Evolutionary conservation across 2,113 vertebrate species (phyloP), one percentile per base, ranked within the genome.

Genomic region (Dipodomys stephensi): DNA sequence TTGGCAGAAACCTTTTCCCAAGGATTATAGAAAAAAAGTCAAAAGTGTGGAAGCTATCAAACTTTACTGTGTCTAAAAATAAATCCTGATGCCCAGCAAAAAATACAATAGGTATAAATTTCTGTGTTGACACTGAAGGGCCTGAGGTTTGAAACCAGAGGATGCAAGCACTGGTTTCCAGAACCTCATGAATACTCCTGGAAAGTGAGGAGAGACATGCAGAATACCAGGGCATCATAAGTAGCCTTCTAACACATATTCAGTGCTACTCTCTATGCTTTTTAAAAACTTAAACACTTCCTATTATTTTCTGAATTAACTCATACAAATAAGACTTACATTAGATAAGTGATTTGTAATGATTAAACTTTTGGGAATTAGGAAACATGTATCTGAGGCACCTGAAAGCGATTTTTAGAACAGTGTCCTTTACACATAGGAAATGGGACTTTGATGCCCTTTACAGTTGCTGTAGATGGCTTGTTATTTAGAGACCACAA

Each of bases 21-120:
- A 32, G n/a, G 22, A 22, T 80, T 79, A 86, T 73, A 83, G 92
- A 39, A 39, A 93, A 93, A 32, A 60, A 83, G 73, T 88, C 25
- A 69, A 32, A 80, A 60, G 12, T 80, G 64, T 39, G 39, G 49
- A 80, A 83, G 69, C 32, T 87, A 76, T 30, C 72, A 83, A 84
- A 76, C 12, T 10, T 53, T 18, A 10, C 15, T 46, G 2, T 87
- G 16, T 91, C 35, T 6, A 44, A 93, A 87, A 71, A 25, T 28
- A 74, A 71, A 65, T 87, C 20, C 71, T 76, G n/a, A 68, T 2
- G 30, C 69, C 15, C 39, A 23, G 60, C 32, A 83, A 73, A 57
- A 91, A 68, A 64, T 81, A 72, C 11, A 94, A 46, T 78, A 86
- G 15, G 9, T 92, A 28, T 9, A 69, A 60, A 60, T 90, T 93